phyloP scores from a whole-genome alignment of 2,797 vertebrate genomes.

The Gila robusta region DNA sequence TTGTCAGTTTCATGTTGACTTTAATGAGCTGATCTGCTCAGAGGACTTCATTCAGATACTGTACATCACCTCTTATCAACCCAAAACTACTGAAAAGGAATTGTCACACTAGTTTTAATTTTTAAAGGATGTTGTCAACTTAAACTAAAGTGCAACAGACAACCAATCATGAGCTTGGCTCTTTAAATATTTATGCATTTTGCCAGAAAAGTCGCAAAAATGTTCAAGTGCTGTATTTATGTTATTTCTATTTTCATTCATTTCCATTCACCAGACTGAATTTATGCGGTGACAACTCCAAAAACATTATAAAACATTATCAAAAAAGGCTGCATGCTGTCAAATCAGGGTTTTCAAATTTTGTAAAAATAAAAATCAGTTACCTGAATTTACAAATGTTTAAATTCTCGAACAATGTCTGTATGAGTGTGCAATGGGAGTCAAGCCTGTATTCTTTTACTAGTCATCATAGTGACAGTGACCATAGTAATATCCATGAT shows the following conservation, averaged over 20 bases:
- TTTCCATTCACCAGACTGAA: background rate
- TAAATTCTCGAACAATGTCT: background rate
- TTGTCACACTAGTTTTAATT: background rate
- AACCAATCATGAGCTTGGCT: background rate
- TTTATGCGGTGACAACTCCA: too few species aligned
- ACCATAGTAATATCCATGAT: too few species aligned
- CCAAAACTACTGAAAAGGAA: background rate
- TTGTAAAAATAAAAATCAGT: background rate
- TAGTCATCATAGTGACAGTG: too few species aligned
- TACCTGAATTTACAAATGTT: background rate
- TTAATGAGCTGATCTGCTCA: background rate
- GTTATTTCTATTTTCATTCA: background rate
- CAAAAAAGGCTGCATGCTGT: too few species aligned
- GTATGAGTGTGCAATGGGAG: too few species aligned
- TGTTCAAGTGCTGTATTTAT: background rate
- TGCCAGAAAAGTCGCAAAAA: background rate
- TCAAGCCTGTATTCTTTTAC: too few species aligned
- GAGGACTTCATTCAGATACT: constrained; percentile 5
- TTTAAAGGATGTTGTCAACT: background rate
- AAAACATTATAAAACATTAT: too few species aligned
- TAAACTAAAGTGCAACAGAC: background rate
- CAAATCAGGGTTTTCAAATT: background rate
- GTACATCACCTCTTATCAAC: background rate
- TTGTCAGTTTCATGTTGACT: constrained; percentile 2
- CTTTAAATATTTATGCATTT: background rate